Evolutionary conservation across 1,140 invertebrate genomes (phyloP).

Genomic region (Glomeris maerens): DNA sequence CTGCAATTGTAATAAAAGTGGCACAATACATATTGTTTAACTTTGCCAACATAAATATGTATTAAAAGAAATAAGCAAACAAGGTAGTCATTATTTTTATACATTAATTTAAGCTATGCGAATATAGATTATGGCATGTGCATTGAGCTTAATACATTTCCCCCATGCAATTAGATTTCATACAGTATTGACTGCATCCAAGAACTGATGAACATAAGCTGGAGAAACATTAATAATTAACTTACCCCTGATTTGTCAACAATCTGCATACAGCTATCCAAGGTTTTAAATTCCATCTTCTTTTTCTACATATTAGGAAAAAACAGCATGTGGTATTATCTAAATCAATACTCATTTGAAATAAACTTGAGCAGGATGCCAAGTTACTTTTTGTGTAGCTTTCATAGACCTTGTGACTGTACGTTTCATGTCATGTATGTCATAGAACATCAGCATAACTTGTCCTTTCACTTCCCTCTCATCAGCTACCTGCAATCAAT

Average conservation of each 20-base stretch:
- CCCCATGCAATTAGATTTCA: too few relatives aligned
- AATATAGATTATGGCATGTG: neutral
- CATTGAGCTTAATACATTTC: constrained; percentile 12
- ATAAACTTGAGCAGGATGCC: constrained; percentile 3
- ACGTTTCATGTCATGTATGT: constrained; percentile 42
- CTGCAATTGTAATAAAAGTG: too few relatives aligned
- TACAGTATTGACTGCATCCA: too few relatives aligned
- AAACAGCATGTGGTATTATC: neutral
- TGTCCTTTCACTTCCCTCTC: constrained; percentile 41
- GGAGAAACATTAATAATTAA: constrained; percentile 7
- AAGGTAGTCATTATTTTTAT: too few relatives aligned
- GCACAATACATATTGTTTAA: too few relatives aligned
- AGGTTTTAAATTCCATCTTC: constrained; percentile 41
- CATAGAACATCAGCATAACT: constrained; percentile 47
- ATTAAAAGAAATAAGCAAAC: too few relatives aligned
- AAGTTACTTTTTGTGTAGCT: constrained; percentile 40
- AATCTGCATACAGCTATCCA: constrained; percentile 37
- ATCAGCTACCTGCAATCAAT: constrained; percentile 24
- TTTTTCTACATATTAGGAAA: constrained; percentile 21
- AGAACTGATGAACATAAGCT: too few relatives aligned
- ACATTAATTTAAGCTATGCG: too few relatives aligned
- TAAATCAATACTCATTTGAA: neutral
- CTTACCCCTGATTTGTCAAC: neutral
- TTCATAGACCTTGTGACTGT: constrained; percentile 47
- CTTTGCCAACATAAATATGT: too few relatives aligned